Base-by-base conservation (phyloP, 23 tunicate genomes). In the Trididemnum clinides region DNA sequence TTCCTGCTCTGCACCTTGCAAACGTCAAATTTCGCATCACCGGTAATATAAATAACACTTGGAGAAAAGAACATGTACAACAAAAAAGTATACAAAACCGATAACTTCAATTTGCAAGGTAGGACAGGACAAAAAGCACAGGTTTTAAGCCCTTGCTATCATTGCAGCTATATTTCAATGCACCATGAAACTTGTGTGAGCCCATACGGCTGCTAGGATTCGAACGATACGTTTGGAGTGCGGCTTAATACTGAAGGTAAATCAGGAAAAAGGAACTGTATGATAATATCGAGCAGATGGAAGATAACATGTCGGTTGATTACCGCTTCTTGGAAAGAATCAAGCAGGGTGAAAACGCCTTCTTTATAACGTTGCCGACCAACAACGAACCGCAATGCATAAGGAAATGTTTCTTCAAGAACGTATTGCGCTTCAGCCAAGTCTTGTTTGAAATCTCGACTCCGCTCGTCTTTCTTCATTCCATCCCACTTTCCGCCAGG, bases 291-390 rank as follows among this genome's bases (percentile, higher is more conserved):
- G n/a, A 94, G 51, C 28, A 94, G 69, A 39, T 94, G 89, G 49
- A 85, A 94, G n/a, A 75, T 36, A 0, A 94, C 33, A 72, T 85
- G 98, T 28, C 98, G 85, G 72, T 94, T 94, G 12, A 94, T 77
- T 1, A 63, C 62, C 25, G 89, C 86, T 29, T 94, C 59, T 28
- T 89, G 90, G 39, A 94, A 75, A 4, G 91, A 82, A 1, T 71
- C 78, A 62, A 94, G 64, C 28, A 94, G 35, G 21, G 81, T 58
- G 33, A 38, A 21, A 28, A 94, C 86, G 0, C 94, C 94, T 5
- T 32, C 7, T 0, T 38, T 58, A 26, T 85, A 94, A 10, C 77
- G 73, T 33, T 64, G 28, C 1, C 82, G 69, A 19, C 93, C 94
- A 12, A 94, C 85, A 2, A 89, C 19, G 25, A 34, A 38, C 3